Base-by-base conservation (phyloP, 2,888 invertebrate genomes). In the Hydroisotoma schaefferi region DNA sequence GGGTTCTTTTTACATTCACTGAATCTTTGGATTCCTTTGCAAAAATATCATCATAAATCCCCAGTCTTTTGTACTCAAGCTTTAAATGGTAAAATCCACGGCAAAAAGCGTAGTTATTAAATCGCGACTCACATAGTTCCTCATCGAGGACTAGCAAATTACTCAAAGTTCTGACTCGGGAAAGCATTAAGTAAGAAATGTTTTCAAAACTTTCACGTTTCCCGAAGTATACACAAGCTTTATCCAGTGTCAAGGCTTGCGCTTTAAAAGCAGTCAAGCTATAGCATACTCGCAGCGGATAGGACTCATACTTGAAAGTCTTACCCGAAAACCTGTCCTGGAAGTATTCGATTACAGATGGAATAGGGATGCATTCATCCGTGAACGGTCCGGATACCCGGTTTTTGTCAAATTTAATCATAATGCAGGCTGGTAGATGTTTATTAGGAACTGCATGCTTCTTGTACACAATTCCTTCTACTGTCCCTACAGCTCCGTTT, bases 321-420 rank as follows among this genome's bases (percentile, higher is more conserved):
- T 37, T 37, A 12, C 37, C 52, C 2, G 52, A 20, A 52, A 22
- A 37, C 12, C 18, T 18, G n/a, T 37, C 29, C n/a, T 10, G 4
- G n/a, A 22, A 22, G 8, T 33, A 37, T 37, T 52, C 52, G 2
- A 23, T 37, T 2, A 12, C 10, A 6, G 33, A 37, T 6, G 20
- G n/a, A 33, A 52, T 52, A n/a, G 52, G 52, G 20, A 27, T 27
- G 18, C 52, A 52, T 2, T 33, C 6, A 29, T 52, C 8, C 37
- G 29, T 37, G 5, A 52, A 8, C 15, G 23, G 5, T 29, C 20
- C 22, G 6, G 37, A 33, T 22, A 52, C 20, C 6, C 10, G 20
- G 6, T 29, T 6, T 2, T 49, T 20, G 6, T 49, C 49, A 20
- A 49, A 49, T 27, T 27, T 18, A 10, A 49, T 28, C 28, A 49